Percentiles rank a stretch among this genome's conserved stretches.
Conservation (phyloP, 2,113 vertebrate genomes). For the Melanotaenia duboulayi region DNA sequence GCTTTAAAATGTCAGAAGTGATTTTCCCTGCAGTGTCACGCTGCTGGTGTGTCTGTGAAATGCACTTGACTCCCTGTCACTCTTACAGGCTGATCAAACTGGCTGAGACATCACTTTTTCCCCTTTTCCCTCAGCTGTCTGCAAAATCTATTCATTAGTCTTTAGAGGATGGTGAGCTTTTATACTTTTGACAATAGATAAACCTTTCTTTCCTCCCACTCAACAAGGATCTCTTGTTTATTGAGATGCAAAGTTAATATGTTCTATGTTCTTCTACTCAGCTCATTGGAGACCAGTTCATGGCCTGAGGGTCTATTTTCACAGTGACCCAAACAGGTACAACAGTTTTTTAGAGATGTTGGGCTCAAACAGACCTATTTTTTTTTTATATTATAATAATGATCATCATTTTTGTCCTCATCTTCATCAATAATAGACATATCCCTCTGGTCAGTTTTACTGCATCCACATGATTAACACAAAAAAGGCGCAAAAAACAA, state of each 20-base stretch:
- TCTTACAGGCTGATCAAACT: conserved; percentile 47
- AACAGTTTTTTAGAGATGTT: not conserved
- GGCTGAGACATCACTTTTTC: conserved; percentile 27
- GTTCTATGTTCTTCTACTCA: not conserved
- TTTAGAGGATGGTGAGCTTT: conserved; percentile 10
- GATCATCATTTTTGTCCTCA: not conserved
- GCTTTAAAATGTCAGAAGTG: conserved; percentile 47
- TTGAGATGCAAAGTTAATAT: not conserved
- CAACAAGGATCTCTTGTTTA: conserved; percentile 3
- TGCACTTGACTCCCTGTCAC: conserved; percentile 32
- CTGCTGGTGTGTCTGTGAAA: conserved; percentile 37
- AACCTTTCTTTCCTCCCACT: conserved; percentile 3
- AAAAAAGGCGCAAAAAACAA: not conserved
- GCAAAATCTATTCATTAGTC: conserved; percentile 38
- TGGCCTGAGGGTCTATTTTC: not conserved
- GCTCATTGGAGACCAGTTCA: not conserved
- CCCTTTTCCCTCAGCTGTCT: conserved; percentile 17
- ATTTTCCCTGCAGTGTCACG: conserved; percentile 43
- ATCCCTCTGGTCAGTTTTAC: not conserved
- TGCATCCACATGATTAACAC: not conserved
- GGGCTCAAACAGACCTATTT: not conserved
- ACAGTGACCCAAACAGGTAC: not conserved
- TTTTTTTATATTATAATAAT: too few relatives aligned
- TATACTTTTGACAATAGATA: conserved; percentile 10
- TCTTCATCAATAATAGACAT: not conserved